Conservation (phyloP, 2,888 invertebrate genomes). For the Microctonus aethiopoides region DNA sequence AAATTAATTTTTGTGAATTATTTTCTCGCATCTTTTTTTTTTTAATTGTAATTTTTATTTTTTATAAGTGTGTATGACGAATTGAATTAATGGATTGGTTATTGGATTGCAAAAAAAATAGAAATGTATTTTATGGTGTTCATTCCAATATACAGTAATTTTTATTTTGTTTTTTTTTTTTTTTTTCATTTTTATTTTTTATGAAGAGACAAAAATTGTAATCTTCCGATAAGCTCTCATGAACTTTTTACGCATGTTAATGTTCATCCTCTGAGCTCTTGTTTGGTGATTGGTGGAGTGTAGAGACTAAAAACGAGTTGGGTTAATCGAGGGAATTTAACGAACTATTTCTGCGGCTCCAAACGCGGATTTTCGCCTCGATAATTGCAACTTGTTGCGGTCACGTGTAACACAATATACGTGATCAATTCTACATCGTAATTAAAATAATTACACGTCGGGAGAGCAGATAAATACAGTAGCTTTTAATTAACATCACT, state of each 20-base stretch:
- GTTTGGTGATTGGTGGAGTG: neutral
- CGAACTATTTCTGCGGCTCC: slow-evolving; percentile 40
- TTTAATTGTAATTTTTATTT: neutral
- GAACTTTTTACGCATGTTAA: neutral
- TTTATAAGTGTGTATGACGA: too few species aligned
- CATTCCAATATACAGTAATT: neutral
- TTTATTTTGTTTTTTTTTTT: neutral
- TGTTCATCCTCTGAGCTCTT: neutral
- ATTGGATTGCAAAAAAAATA: too few species aligned
- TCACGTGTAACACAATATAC: slow-evolving; percentile 26
- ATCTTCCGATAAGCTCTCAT: neutral
- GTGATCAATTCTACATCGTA: neutral
- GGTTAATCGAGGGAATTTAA: slow-evolving; percentile 37
- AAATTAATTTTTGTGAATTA: neutral
- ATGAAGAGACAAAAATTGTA: neutral
- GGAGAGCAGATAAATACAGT: neutral
- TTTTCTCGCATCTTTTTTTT: neutral
- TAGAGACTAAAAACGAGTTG: neutral
- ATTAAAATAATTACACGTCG: neutral
- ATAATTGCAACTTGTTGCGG: slow-evolving; percentile 51
- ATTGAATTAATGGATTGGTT: too few species aligned
- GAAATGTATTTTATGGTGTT: neutral
- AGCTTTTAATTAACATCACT: neutral
- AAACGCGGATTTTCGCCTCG: slow-evolving; percentile 44
- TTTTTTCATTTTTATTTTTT: too few species aligned